Percentiles rank a stretch among this genome's conserved stretches.
Conservation (phyloP, 1,140 invertebrate species). For the Rhynchophorus ferrugineus region DNA sequence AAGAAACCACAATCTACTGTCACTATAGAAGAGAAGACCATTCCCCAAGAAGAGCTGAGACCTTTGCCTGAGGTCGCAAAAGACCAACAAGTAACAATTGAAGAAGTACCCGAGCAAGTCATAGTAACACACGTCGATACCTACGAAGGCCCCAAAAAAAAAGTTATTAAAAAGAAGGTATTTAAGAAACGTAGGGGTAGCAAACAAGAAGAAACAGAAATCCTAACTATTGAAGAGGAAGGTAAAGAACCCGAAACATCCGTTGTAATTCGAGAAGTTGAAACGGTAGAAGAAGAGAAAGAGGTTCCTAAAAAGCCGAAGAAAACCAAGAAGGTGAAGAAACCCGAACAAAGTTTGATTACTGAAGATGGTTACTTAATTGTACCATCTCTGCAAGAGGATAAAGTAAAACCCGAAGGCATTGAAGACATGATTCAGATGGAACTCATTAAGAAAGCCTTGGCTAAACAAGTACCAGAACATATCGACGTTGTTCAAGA, state of each 20-base stretch:
- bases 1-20: conserved; percentile 38
- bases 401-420: conserved; percentile 23
- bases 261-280: conserved; percentile 27
- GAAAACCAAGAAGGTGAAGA: conserved; percentile 32
- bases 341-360: conserved; percentile 18
- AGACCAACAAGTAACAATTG: conserved; percentile 20
- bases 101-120: conserved; percentile 35
- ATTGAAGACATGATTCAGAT: conserved; percentile 21
- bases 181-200: conserved; percentile 35
- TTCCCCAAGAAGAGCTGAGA: conserved; percentile 33
- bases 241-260: conserved; percentile 38
- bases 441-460: conserved; percentile 30
- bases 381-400: conserved; percentile 26
- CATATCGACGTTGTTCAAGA: conserved; percentile 34
- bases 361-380: conserved; percentile 25
- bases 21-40: conserved; percentile 36
- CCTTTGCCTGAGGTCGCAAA: conserved; percentile 6
- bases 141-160: conserved; percentile 35
- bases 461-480: conserved; percentile 34
- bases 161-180: conserved; percentile 37
- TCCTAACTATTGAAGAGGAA: conserved; percentile 37
- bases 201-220: conserved; percentile 36
- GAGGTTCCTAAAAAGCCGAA: conserved; percentile 40
- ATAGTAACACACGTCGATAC: conserved; percentile 34
- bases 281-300: conserved; percentile 36